Conservation (phyloP, 1,140 invertebrate genomes). For the Sipha flava region DNA sequence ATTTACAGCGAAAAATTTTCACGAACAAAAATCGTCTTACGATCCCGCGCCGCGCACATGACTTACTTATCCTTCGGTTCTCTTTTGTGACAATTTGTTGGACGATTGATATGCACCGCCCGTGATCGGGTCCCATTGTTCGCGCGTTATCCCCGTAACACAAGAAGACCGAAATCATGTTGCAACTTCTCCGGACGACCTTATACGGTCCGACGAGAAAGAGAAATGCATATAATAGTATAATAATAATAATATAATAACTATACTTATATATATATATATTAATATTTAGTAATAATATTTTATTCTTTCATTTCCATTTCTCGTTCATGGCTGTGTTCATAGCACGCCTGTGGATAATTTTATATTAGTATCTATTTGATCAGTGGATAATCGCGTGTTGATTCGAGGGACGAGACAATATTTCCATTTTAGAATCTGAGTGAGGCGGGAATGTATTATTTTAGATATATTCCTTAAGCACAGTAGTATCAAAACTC, state of each 20-base stretch:
- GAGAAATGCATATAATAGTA: conserved; percentile 17
- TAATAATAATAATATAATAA: background rate
- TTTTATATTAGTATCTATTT: no score
- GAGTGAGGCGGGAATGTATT: no score
- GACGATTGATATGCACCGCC: conserved; percentile 1
- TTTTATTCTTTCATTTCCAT: background rate
- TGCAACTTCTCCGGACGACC: background rate
- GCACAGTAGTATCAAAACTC: no score
- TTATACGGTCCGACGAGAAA: conserved; percentile 16
- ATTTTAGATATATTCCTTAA: no score
- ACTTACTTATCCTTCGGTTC: conserved; percentile 25
- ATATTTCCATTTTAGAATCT: no score
- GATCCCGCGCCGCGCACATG: no score
- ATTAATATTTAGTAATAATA: background rate
- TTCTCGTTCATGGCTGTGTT: background rate
- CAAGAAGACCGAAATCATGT: conserved; percentile 19
- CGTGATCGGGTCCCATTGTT: background rate
- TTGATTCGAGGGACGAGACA: no score
- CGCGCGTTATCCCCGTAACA: background rate
- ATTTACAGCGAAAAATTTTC: conserved; percentile 6
- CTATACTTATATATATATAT: background rate
- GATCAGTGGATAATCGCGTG: no score
- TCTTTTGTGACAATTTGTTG: conserved; percentile 28
- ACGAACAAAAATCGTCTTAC: background rate
- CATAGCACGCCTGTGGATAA: no score